These are phyloP conservation scores for Ptycholaimellus sp. DNA, from an alignment of 2,888 invertebrate genomes.

Conservation along the genomic window DNA sequence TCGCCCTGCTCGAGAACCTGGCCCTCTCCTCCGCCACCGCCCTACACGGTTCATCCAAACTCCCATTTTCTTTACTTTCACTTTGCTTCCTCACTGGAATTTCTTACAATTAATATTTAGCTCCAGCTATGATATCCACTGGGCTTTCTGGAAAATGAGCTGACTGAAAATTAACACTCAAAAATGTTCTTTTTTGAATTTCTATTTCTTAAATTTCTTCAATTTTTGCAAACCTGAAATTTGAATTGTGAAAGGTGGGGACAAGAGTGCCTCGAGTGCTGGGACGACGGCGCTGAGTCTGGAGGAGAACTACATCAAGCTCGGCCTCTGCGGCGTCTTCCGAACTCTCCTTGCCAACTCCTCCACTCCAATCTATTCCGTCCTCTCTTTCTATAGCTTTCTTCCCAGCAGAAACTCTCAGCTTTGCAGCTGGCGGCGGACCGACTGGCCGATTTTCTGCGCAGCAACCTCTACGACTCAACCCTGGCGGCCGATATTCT, in stretches of 20 bases:
- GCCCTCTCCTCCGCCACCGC: background rate
- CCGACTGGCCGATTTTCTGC: conserved; percentile 46
- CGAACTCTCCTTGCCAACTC: conserved; percentile 13
- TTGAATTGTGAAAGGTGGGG: conserved; percentile 4
- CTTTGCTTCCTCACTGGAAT: too few relatives aligned
- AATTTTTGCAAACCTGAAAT: background rate
- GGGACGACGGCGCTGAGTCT: too few relatives aligned
- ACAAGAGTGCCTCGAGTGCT: conserved; percentile 4
- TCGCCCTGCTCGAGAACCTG: background rate
- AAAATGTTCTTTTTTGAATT: conserved; percentile 3
- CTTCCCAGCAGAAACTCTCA: background rate
- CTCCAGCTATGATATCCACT: too few relatives aligned
- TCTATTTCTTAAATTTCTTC: conserved; percentile 1
- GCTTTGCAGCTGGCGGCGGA: conserved; percentile 40
- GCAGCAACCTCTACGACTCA: conserved; percentile 51
- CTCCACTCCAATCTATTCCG: conserved; percentile 8
- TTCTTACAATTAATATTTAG: too few relatives aligned
- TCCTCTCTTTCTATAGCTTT: background rate
- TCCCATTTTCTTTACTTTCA: too few relatives aligned
- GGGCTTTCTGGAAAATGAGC: background rate
- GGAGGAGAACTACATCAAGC: conserved; percentile 14
- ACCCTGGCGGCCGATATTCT: conserved; percentile 57
- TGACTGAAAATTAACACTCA: conserved; percentile 5
- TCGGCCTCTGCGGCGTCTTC: conserved; percentile 12
- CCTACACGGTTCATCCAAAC: too few relatives aligned